Conservation (phyloP, 2,113 vertebrate genomes). For the Pao palembangensis region DNA sequence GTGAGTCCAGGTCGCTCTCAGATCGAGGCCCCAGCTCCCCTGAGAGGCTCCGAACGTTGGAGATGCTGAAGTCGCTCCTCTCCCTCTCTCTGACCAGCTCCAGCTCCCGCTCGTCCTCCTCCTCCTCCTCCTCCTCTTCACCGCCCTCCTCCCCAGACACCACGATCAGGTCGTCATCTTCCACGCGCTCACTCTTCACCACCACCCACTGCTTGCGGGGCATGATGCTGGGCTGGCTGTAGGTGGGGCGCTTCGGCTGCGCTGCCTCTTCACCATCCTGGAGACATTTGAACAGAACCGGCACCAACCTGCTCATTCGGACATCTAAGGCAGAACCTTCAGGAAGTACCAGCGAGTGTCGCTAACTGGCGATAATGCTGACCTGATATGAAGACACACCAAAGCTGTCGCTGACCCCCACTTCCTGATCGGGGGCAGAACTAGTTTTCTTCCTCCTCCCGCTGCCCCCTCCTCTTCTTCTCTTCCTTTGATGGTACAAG, state of each 20-base stretch:
- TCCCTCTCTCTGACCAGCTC: conserved; percentile 63
- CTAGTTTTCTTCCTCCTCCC: conserved; percentile 64
- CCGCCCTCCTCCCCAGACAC: conserved; percentile 84
- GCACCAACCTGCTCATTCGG: too few relatives aligned
- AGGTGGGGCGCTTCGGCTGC: conserved; percentile 70
- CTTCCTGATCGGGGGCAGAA: conserved; percentile 75
- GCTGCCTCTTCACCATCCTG: conserved; percentile 61
- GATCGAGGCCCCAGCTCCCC: conserved; percentile 59
- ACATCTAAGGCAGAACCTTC: too few relatives aligned
- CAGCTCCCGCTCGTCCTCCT: conserved; percentile 71
- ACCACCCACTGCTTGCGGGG: conserved; percentile 90
- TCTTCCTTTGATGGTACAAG: conserved; percentile 66
- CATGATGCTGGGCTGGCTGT: conserved; percentile 80
- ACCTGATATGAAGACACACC: conserved; percentile 77
- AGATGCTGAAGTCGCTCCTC: conserved; percentile 79
- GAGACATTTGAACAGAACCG: background rate
- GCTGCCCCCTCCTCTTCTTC: conserved; percentile 56
- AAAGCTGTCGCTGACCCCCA: conserved; percentile 80
- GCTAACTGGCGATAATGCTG: too few relatives aligned
- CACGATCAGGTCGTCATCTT: conserved; percentile 85
- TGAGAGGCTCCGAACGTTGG: conserved; percentile 82
- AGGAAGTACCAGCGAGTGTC: too few relatives aligned
- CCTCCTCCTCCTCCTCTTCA: conserved; percentile 83
- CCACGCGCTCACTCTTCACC: conserved; percentile 81
- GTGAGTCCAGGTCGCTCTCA: conserved; percentile 66